A percentile compares a stretch with the other conserved stretches of the same genome.
Conservation (phyloP, 2,888 invertebrate species). For the Rotaria magnacalcarata region DNA sequence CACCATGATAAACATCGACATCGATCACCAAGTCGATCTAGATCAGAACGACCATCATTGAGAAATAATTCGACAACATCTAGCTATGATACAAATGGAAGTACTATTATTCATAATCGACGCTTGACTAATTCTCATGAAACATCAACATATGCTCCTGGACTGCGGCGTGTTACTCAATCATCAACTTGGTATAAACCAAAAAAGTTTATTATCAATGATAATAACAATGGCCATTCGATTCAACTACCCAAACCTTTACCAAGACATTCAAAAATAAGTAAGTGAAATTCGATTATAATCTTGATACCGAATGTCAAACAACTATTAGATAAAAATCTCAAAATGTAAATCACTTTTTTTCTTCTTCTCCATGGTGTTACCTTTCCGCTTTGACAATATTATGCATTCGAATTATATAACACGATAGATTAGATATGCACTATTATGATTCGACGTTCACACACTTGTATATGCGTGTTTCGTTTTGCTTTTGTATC, state of each 20-base stretch:
- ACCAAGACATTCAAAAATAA: neutral
- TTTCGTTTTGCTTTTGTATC: neutral
- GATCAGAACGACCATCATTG: neutral
- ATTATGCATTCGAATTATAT: neutral
- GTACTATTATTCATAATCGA: neutral
- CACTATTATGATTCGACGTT: neutral
- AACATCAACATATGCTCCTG: neutral
- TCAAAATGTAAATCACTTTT: neutral
- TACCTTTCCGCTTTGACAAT: neutral
- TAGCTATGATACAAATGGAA: neutral
- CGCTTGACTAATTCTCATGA: neutral
- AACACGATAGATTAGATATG: neutral
- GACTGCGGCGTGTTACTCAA: constrained; percentile 3
- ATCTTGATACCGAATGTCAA: neutral
- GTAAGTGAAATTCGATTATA: neutral
- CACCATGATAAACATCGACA: neutral
- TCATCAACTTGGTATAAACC: constrained; percentile 31
- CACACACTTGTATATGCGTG: neutral
- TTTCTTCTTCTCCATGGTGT: neutral
- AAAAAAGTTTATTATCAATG: neutral
- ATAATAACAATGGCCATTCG: neutral
- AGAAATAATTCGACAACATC: constrained; percentile 3
- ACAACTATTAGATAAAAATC: neutral
- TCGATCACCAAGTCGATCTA: constrained; percentile 4
- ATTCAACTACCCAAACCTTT: neutral